A percentile compares a stretch with the other conserved stretches of the same genome.
Conservation (phyloP, 2,888 invertebrate genomes). For the Drosophila tanythrix region DNA sequence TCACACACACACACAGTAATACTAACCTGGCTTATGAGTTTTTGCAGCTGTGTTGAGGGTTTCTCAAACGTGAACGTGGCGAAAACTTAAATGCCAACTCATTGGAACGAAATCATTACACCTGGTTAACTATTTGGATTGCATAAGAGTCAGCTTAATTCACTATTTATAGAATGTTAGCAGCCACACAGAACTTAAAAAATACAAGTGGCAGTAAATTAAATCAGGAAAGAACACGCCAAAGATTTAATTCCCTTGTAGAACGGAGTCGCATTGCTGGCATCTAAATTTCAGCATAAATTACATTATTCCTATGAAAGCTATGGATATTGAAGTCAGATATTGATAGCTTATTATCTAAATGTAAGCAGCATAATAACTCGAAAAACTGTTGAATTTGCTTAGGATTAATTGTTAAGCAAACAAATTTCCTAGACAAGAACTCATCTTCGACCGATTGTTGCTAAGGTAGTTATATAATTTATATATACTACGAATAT, state of each 20-base stretch:
- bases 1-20: background rate
- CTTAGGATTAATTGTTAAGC: background rate
- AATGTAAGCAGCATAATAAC: too few species aligned
- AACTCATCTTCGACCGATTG: background rate
- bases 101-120: slow-evolving; percentile 28
- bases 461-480: background rate
- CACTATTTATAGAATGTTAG: background rate
- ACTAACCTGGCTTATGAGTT: slow-evolving; percentile 7
- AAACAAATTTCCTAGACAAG: background rate
- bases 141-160: slow-evolving; percentile 1
- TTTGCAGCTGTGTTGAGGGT: slow-evolving; percentile 8
- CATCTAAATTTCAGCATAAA: background rate
- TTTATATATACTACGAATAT: background rate
- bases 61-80: slow-evolving; percentile 33
- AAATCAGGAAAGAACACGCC: background rate
- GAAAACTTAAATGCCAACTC: slow-evolving; percentile 40
- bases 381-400: background rate
- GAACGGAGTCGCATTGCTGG: background rate
- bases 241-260: background rate
- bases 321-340: background rate
- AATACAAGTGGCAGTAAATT: background rate
- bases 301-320: background rate
- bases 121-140: slow-evolving; percentile 21
- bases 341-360: background rate
- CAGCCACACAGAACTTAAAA: background rate